These are phyloP conservation scores for Xyrauchen texanus DNA, from an alignment of 2,113 vertebrate species.

Conservation along the genomic window DNA sequence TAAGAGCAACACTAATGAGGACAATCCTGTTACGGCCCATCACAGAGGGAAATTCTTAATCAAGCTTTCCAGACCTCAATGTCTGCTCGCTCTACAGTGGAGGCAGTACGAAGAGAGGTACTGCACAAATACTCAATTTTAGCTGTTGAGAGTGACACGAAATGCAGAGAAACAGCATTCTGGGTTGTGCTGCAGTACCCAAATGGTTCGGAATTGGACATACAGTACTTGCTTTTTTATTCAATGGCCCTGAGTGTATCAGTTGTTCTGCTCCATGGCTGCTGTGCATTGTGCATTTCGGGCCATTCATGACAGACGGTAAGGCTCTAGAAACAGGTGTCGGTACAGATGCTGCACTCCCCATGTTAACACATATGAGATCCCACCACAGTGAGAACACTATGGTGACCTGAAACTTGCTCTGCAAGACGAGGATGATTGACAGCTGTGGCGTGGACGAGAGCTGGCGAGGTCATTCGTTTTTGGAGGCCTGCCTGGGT, in stretches of 20 bases:
- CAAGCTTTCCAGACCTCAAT: conserved; percentile 27
- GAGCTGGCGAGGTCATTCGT: neutral
- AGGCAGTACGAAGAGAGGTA: no score
- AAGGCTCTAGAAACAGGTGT: conserved; percentile 29
- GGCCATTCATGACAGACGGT: conserved; percentile 1
- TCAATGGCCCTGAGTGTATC: neutral
- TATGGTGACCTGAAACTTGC: conserved; percentile 3
- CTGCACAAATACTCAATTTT: no score
- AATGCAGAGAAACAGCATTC: no score
- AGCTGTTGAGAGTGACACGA: no score
- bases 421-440: conserved; percentile 22
- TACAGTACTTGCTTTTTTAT: no score
- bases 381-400: conserved; percentile 10
- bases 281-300: neutral
- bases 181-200: no score
- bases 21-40: conserved; percentile 76
- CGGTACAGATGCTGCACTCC: conserved; percentile 31
- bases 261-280: conserved; percentile 2
- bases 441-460: conserved; percentile 28
- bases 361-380: conserved; percentile 35
- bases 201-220: no score
- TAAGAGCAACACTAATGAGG: conserved; percentile 71
- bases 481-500: neutral
- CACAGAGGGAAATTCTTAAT: conserved; percentile 36
- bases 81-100: neutral